Conservation (phyloP, 2,888 invertebrate genomes). For the Eugnorisma glareosa region DNA sequence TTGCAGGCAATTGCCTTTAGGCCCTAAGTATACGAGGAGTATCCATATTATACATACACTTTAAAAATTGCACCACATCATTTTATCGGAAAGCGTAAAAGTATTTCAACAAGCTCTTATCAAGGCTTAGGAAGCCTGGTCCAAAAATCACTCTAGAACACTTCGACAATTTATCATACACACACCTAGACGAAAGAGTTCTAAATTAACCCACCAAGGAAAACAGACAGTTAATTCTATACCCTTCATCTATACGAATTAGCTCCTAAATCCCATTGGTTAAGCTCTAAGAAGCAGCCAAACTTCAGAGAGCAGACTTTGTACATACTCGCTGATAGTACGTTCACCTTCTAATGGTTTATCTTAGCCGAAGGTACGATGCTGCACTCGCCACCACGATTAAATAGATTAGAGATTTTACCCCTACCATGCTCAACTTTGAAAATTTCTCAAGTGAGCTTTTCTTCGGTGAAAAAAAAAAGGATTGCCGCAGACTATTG, state of each 20-base stretch:
- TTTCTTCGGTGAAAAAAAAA: neutral
- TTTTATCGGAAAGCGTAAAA: neutral
- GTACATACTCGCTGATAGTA: slow-evolving; percentile 21
- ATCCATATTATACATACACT: neutral
- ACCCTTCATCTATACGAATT: slow-evolving; percentile 37
- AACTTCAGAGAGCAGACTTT: slow-evolving; percentile 4
- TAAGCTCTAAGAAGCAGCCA: neutral
- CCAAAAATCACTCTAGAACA: neutral
- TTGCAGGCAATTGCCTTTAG: neutral
- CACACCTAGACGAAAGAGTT: neutral
- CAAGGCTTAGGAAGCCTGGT: neutral
- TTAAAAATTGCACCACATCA: rapidly evolving
- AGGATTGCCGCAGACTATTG: neutral
- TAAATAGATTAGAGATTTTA: slow-evolving; percentile 64
- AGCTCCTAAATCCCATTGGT: neutral
- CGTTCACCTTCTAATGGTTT: slow-evolving; percentile 56
- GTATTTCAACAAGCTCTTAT: neutral
- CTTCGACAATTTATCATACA: neutral
- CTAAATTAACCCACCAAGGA: slow-evolving; percentile 9
- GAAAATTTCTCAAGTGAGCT: neutral
- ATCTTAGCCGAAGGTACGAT: slow-evolving; percentile 60
- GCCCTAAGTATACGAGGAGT: neutral
- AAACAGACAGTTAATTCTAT: slow-evolving; percentile 26
- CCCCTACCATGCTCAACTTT: slow-evolving; percentile 51
- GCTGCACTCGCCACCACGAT: slow-evolving; percentile 60